Evolutionary conservation across 2,797 vertebrate species (phyloP).

Genomic region (Ctenopoma kingsleyae): DNA sequence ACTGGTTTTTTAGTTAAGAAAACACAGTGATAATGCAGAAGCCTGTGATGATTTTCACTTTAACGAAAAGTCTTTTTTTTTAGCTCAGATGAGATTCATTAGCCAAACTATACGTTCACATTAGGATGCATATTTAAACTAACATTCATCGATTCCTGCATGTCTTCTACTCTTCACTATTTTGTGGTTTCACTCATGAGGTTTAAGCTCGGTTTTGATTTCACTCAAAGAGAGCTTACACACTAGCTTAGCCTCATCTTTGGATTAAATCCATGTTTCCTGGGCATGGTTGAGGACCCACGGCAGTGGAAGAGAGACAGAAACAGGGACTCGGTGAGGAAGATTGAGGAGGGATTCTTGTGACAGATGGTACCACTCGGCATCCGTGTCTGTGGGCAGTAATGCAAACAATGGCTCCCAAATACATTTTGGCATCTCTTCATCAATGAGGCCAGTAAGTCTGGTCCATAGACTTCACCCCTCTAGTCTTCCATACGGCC

Average conservation of each 20-base stretch:
- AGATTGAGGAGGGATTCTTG: conserved; percentile 50
- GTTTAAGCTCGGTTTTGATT: conserved; percentile 75
- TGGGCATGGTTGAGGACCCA: conserved; percentile 54
- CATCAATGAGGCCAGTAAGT: conserved; percentile 60
- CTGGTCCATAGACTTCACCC: conserved; percentile 43
- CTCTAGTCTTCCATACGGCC: conserved; percentile 46
- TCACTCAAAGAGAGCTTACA: conserved; percentile 75
- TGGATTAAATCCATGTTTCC: conserved; percentile 70
- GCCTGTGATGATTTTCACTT: background rate
- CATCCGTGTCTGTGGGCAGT: conserved; percentile 67
- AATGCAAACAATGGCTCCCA: conserved; percentile 73
- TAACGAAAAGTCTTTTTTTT: conserved; percentile 5
- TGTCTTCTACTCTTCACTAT: conserved; percentile 42
- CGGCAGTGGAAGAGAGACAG: conserved; percentile 52
- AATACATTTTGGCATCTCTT: conserved; percentile 70
- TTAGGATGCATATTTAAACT: conserved; percentile 39
- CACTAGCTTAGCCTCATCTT: conserved; percentile 76
- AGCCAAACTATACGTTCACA: conserved; percentile 12
- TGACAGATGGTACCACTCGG: conserved; percentile 75
- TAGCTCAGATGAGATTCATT: background rate
- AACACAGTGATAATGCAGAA: background rate
- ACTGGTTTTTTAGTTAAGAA: background rate
- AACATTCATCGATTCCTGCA: conserved; percentile 35
- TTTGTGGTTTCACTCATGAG: conserved; percentile 48
- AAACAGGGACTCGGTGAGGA: conserved; percentile 36